phyloP scores from a whole-genome alignment of 2,113 vertebrate genomes.

The Psilopogon haemacephalus region DNA sequence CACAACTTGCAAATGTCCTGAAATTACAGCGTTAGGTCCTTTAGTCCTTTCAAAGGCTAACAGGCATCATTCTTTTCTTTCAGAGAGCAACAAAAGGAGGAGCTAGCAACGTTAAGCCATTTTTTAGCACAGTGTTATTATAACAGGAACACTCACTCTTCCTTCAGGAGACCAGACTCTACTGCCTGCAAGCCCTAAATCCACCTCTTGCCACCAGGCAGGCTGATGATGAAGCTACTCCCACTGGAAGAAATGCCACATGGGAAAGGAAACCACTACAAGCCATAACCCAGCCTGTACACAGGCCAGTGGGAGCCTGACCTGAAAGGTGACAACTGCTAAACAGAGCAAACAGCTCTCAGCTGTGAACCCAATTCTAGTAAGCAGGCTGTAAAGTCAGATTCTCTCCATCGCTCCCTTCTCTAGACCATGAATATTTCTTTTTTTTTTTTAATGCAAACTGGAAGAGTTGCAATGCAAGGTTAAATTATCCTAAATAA shows the following conservation, averaged over 20 bases:
- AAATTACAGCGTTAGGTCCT: neutral
- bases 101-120: neutral
- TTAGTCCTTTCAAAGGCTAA: neutral
- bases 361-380: neutral
- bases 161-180: neutral
- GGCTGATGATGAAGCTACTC: neutral
- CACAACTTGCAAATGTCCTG: neutral
- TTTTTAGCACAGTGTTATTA: neutral
- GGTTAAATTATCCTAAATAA: constrained; percentile 63
- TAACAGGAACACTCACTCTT: neutral
- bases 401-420: constrained; percentile 13
- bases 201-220: neutral
- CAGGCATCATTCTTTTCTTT: neutral
- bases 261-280: neutral
- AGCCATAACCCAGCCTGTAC: neutral
- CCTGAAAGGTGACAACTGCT: neutral
- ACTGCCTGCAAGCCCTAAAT: neutral
- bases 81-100: neutral
- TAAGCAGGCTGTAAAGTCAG: neutral
- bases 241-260: neutral
- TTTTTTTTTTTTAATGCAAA: constrained; percentile 57
- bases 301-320: neutral
- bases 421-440: constrained; percentile 61
- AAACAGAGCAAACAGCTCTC: constrained; percentile 8
- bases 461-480: constrained; percentile 56